Conservation (phyloP, 2,797 vertebrate genomes). For the Serranus cabrilla region DNA sequence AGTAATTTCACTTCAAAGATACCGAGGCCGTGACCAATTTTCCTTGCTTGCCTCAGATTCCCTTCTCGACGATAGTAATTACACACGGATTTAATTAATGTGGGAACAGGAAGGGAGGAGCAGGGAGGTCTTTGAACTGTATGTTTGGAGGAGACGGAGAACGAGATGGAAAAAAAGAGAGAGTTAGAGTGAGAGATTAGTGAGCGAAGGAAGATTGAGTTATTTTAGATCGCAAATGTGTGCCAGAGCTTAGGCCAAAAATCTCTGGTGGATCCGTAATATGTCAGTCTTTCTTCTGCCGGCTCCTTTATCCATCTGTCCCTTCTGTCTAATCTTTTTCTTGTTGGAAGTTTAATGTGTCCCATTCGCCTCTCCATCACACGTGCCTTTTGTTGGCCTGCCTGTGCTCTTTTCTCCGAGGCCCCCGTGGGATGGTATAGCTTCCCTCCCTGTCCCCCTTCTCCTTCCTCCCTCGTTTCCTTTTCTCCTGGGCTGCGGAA, state of each 20-base stretch:
- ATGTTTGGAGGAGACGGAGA: constrained; percentile 44
- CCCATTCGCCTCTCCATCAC: constrained; percentile 24
- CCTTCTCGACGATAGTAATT: constrained; percentile 72
- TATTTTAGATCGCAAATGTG: constrained; percentile 60
- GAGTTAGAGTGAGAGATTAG: constrained; percentile 54
- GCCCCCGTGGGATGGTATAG: constrained; percentile 4
- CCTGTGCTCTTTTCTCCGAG: constrained; percentile 10
- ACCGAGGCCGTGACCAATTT: constrained; percentile 73
- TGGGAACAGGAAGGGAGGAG: constrained; percentile 67
- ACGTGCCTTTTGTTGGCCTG: constrained; percentile 22
- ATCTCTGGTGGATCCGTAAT: constrained; percentile 44
- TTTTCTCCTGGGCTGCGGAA: constrained; percentile 38
- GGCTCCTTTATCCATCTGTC: constrained; percentile 44
- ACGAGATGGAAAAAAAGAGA: constrained; percentile 11
- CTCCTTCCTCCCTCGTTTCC: constrained; percentile 29
- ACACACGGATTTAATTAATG: constrained; percentile 81
- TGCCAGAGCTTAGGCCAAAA: constrained; percentile 46
- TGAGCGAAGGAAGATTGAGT: constrained; percentile 28
- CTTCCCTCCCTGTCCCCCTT: constrained; percentile 9
- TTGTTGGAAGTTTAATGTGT: constrained; percentile 43
- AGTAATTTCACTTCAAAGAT: constrained; percentile 79
- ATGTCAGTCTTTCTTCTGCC: constrained; percentile 43
- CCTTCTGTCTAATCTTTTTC: constrained; percentile 38
- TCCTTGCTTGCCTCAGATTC: constrained; percentile 69
- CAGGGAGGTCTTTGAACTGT: constrained; percentile 69